A percentile compares a stretch with the other conserved stretches of the same genome.
Evolutionary conservation across 2,888 invertebrate species (phyloP).

Genomic region (Octonoba sinensis): DNA sequence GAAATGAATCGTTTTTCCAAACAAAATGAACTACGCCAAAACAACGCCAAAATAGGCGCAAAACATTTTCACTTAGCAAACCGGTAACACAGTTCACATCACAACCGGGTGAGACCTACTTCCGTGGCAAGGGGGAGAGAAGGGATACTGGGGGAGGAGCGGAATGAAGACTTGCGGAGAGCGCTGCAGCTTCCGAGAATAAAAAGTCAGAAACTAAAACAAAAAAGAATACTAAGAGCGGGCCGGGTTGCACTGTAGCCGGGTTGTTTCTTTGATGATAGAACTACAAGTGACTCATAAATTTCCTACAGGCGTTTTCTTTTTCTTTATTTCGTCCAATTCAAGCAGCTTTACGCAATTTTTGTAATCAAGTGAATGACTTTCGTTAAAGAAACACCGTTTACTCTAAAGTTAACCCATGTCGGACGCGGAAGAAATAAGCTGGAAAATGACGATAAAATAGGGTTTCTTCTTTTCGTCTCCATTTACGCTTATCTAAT

Average conservation of each 20-base stretch:
- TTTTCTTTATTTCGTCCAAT: background rate
- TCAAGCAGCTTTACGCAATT: constrained; percentile 11
- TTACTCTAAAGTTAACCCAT: background rate
- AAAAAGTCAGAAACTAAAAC: constrained; percentile 23
- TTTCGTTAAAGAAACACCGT: constrained; percentile 5
- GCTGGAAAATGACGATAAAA: no score
- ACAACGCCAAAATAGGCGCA: constrained; percentile 4
- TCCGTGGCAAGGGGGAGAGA: constrained; percentile 48
- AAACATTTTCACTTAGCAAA: background rate
- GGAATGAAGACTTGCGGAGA: constrained; percentile 7
- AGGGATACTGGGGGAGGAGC: constrained; percentile 20
- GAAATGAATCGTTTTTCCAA: no score
- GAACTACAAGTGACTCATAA: constrained; percentile 50
- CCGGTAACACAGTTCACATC: constrained; percentile 19
- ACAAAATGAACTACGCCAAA: no score
- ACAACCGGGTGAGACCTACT: constrained; percentile 61
- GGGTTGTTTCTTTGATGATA: constrained; percentile 51
- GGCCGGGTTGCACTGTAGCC: background rate
- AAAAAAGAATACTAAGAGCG: constrained; percentile 5
- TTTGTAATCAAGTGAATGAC: constrained; percentile 11
- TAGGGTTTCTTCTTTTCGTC: no score
- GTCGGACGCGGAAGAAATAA: no score
- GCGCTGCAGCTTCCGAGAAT: constrained; percentile 33
- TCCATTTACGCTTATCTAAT: no score
- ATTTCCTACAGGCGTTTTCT: constrained; percentile 15